A percentile compares a stretch with the other conserved stretches of the same genome.
phyloP scores from a whole-genome alignment of 2,797 vertebrate species.

The Tinamus major region DNA sequence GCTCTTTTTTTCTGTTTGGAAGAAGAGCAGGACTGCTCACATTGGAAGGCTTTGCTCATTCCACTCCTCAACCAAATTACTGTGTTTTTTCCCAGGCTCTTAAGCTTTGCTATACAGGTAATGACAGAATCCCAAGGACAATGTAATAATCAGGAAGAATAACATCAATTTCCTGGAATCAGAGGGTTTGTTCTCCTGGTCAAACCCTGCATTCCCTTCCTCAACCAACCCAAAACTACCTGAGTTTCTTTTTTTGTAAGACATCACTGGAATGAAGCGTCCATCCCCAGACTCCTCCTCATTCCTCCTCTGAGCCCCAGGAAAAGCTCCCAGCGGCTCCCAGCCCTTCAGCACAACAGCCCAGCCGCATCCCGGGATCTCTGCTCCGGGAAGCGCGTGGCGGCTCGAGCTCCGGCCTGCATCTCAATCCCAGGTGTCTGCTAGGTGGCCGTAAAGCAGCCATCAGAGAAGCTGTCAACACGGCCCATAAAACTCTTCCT shows the following conservation, averaged over 20 bases:
- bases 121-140: neutral
- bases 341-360: neutral
- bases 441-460: neutral
- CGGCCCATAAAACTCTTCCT: neutral
- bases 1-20: neutral
- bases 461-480: neutral
- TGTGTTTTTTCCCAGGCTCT: neutral
- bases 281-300: neutral
- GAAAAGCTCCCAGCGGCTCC: neutral
- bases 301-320: neutral
- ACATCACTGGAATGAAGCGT: neutral
- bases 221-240: neutral
- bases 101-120: neutral
- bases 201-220: neutral
- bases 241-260: fast-evolving
- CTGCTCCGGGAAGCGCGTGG: fast-evolving
- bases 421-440: neutral
- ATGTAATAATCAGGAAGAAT: neutral
- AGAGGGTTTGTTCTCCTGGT: neutral
- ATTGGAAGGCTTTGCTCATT: neutral
- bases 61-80: neutral
- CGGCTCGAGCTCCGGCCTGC: neutral
- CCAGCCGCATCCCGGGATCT: fast-evolving
- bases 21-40: neutral
- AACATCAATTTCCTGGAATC: neutral